Conservation (phyloP, 2,113 vertebrate species). For the Scomber japonicus region DNA sequence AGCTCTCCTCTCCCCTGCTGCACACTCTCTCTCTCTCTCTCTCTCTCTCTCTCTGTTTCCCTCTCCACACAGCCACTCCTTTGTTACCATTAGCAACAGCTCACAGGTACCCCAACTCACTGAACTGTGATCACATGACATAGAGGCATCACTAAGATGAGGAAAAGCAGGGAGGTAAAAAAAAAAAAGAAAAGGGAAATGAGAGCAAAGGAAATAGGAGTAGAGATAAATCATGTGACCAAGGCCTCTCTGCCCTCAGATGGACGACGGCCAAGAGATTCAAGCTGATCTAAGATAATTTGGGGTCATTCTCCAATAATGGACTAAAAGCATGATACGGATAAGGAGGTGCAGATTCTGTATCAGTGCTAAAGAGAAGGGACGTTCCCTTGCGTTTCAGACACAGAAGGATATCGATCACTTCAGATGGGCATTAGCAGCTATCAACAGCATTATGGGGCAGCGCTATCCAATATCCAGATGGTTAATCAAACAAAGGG, state of each 20-base stretch:
- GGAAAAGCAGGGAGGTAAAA: slow-evolving; percentile 28
- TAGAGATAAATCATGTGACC: slow-evolving; percentile 1
- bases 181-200: slow-evolving; percentile 6
- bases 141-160: slow-evolving; percentile 38
- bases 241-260: slow-evolving; percentile 19
- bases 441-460: slow-evolving; percentile 36
- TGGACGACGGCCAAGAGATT: slow-evolving; percentile 46
- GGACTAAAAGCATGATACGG: slow-evolving; percentile 21
- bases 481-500: slow-evolving; percentile 50
- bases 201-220: not conserved
- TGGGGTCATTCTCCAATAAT: slow-evolving; percentile 46
- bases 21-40: slow-evolving; percentile 18
- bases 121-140: slow-evolving; percentile 66
- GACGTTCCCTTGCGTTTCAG: slow-evolving; percentile 25
- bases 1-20: slow-evolving; percentile 29
- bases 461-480: slow-evolving; percentile 27
- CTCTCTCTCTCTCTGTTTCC: slow-evolving; percentile 25
- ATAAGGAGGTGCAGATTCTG: slow-evolving; percentile 56
- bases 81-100: slow-evolving; percentile 85
- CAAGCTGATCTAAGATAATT: slow-evolving; percentile 48
- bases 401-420: slow-evolving; percentile 49
- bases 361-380: slow-evolving; percentile 42
- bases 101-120: slow-evolving; percentile 67
- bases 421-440: slow-evolving; percentile 39
- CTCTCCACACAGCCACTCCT: slow-evolving; percentile 58